Evolutionary conservation across 2,113 vertebrate species (phyloP).

Genomic region (Phainopepla nitens): DNA sequence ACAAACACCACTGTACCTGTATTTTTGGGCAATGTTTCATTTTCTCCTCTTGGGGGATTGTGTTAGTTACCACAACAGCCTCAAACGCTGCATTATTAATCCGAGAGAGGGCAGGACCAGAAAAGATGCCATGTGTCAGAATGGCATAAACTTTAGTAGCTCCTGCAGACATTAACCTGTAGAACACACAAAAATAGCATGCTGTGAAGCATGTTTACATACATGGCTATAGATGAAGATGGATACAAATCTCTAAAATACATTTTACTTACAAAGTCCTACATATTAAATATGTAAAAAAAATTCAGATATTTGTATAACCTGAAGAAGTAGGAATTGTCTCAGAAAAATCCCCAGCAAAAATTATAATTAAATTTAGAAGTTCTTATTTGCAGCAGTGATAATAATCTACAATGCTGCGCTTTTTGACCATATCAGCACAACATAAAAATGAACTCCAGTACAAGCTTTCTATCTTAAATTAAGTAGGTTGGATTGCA

Average conservation of each 20-base stretch:
- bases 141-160: constrained; percentile 93
- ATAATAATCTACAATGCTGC: not conserved
- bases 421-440: not conserved
- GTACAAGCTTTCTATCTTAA: not conserved
- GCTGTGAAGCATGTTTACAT: not conserved
- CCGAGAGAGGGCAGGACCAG: constrained; percentile 91
- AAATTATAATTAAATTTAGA: not conserved
- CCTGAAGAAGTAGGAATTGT: not conserved
- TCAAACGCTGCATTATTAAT: constrained; percentile 92
- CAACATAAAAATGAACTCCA: not conserved
- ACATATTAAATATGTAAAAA: not conserved
- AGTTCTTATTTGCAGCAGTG: not conserved
- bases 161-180: constrained; percentile 87
- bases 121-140: constrained; percentile 94
- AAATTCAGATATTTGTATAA: not conserved
- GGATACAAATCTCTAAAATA: not conserved
- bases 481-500: not conserved
- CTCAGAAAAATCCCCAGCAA: not conserved
- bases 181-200: not conserved
- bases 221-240: not conserved
- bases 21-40: constrained; percentile 94
- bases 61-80: constrained; percentile 95
- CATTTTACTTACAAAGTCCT: not conserved
- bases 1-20: constrained; percentile 74
- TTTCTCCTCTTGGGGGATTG: constrained; percentile 94